Conservation (phyloP, 2,113 vertebrate genomes). For the Pitta sordida region DNA sequence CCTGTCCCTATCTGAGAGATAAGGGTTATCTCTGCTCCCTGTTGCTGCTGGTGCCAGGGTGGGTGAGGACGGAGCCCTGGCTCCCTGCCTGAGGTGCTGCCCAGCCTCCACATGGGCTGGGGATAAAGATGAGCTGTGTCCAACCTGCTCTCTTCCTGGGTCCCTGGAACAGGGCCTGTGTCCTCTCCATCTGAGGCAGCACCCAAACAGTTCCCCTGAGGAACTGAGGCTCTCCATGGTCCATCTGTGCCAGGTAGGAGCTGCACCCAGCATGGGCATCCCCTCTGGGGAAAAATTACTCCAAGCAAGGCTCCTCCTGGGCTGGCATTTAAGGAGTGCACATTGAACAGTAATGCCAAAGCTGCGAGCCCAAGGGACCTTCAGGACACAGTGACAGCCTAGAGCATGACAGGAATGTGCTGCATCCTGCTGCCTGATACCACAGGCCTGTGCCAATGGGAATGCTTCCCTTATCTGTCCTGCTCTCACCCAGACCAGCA, state of each 20-base stretch:
- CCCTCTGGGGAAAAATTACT: background rate
- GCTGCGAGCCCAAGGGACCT: background rate
- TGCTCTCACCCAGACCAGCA: background rate
- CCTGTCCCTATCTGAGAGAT: conserved; percentile 34
- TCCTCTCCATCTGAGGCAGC: background rate
- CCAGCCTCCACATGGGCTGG: background rate
- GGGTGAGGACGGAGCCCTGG: background rate
- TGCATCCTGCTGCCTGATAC: conserved; percentile 27
- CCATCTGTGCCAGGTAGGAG: background rate
- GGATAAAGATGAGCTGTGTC: background rate
- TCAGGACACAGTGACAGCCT: background rate
- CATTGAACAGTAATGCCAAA: background rate
- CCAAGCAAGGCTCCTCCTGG: background rate
- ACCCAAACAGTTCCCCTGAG: background rate
- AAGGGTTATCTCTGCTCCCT: conserved; percentile 5
- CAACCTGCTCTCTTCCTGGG: accelerated
- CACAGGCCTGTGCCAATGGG: background rate
- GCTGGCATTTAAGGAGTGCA: background rate
- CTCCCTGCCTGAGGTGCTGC: background rate
- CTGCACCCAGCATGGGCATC: accelerated
- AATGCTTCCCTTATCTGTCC: conserved; percentile 66
- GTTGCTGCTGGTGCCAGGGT: background rate
- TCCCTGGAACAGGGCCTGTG: background rate
- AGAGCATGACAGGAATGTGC: background rate
- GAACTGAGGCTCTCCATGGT: background rate